phyloP scores from a whole-genome alignment of 2,797 vertebrate genomes.

The Cyprinodon diabolis region DNA sequence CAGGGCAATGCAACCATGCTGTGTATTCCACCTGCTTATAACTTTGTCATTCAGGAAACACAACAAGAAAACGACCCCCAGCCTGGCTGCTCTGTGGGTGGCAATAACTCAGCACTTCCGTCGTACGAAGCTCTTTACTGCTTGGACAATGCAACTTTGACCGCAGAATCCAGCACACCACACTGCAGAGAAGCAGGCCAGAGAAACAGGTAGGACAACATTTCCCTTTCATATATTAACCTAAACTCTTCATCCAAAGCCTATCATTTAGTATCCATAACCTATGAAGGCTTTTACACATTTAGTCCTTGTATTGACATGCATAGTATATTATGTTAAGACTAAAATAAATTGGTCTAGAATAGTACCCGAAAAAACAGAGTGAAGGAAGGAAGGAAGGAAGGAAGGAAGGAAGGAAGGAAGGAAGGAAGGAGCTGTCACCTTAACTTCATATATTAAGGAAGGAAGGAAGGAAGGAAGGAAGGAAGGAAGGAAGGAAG shows the following conservation, averaged over 20 bases:
- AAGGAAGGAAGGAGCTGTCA: too few relatives aligned
- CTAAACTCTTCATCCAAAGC: not conserved
- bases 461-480: not conserved
- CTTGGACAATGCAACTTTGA: constrained; percentile 66
- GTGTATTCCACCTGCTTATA: constrained; percentile 76
- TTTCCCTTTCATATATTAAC: not conserved
- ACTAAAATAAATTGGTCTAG: not conserved
- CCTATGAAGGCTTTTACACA: not conserved
- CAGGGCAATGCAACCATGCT: constrained; percentile 77
- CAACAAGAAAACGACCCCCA: constrained; percentile 42
- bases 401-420: too few relatives aligned
- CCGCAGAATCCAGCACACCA: constrained; percentile 18
- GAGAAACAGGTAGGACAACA: constrained; percentile 73
- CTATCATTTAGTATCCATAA: not conserved
- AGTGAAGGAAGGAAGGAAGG: too few relatives aligned
- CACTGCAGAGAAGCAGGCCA: constrained; percentile 16
- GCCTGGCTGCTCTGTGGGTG: constrained; percentile 11
- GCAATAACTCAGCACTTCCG: constrained; percentile 35
- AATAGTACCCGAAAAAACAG: not conserved
- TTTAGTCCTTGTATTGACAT: not conserved
- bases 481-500: too few relatives aligned
- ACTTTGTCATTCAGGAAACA: constrained; percentile 66
- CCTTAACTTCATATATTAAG: too few relatives aligned
- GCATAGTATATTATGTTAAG: not conserved
- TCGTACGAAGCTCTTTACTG: constrained; percentile 72